These are phyloP conservation scores for Chaenocephalus aceratus DNA, from an alignment of 2,113 vertebrate species.

Conservation along the genomic window DNA sequence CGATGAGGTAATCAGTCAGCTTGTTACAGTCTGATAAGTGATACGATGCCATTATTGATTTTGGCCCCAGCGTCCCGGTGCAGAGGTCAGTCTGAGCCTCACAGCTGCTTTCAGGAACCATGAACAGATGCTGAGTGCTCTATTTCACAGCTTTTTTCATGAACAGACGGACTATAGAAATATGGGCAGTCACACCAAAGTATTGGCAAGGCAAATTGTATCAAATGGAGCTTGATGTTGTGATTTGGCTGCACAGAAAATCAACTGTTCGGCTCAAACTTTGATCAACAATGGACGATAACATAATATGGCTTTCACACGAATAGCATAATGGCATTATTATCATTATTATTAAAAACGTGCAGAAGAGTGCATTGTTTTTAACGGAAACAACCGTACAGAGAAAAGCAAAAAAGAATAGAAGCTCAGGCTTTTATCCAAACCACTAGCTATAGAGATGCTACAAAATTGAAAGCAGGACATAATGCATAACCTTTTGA, in stretches of 20 bases:
- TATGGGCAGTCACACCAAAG: neutral
- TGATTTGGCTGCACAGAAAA: slow-evolving; percentile 15
- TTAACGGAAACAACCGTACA: neutral
- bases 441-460: neutral
- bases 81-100: slow-evolving; percentile 57
- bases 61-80: slow-evolving; percentile 37
- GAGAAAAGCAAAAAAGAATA: neutral
- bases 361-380: neutral
- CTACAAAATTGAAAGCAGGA: neutral
- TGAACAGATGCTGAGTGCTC: slow-evolving; percentile 53
- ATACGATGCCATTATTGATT: slow-evolving; percentile 75
- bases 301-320: slow-evolving; percentile 1
- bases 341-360: neutral
- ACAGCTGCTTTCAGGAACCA: slow-evolving; percentile 33
- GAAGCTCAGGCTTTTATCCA: neutral
- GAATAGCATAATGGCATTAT: slow-evolving; percentile 11
- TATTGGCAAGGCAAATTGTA: neutral
- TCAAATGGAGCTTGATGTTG: slow-evolving; percentile 7
- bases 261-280: slow-evolving; percentile 12
- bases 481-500: neutral
- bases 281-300: slow-evolving; percentile 31
- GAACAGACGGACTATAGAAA: slow-evolving; percentile 1
- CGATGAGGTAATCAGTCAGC: slow-evolving; percentile 62
- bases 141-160: slow-evolving; percentile 35
- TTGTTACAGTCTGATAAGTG: slow-evolving; percentile 66